phyloP scores from a whole-genome alignment of 2,113 vertebrate species.

The Chaetodon trifascialis region DNA sequence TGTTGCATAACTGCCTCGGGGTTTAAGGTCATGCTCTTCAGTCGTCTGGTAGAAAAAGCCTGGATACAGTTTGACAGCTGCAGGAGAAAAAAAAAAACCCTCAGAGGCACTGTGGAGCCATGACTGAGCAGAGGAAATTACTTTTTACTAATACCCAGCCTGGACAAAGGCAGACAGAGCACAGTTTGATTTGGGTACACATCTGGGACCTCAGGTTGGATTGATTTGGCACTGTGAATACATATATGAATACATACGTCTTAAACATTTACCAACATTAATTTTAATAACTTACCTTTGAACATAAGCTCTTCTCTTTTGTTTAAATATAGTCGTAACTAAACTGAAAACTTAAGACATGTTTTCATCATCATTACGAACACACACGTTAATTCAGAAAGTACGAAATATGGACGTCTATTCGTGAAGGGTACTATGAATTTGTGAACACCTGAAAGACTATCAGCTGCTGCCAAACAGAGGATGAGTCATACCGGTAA shows the following conservation, averaged over 20 bases:
- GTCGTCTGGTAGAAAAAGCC: conserved; percentile 49
- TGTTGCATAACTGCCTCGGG: conserved; percentile 45
- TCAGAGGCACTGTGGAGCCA: conserved; percentile 46
- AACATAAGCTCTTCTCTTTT: neutral
- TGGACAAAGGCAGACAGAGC: conserved; percentile 58
- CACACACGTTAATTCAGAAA: neutral
- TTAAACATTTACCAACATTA: neutral
- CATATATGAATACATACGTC: neutral
- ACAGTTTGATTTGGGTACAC: conserved; percentile 49
- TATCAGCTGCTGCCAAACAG: neutral
- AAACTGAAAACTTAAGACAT: too few relatives aligned
- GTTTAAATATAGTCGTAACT: too few relatives aligned
- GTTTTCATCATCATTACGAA: too few relatives aligned
- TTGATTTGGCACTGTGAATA: neutral
- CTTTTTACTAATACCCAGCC: conserved; percentile 67
- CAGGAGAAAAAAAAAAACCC: conserved; percentile 27
- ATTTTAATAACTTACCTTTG: neutral
- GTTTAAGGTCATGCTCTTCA: conserved; percentile 52
- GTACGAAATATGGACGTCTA: neutral
- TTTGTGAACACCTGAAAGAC: conserved; percentile 5
- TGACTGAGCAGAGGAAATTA: conserved; percentile 71
- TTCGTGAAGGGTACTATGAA: neutral
- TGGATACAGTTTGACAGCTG: conserved; percentile 64
- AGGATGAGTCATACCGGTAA: conserved; percentile 11
- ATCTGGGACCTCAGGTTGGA: conserved; percentile 44